Evolutionary conservation across 2,888 invertebrate species (phyloP).

Genomic region (Cordilura impudica): DNA sequence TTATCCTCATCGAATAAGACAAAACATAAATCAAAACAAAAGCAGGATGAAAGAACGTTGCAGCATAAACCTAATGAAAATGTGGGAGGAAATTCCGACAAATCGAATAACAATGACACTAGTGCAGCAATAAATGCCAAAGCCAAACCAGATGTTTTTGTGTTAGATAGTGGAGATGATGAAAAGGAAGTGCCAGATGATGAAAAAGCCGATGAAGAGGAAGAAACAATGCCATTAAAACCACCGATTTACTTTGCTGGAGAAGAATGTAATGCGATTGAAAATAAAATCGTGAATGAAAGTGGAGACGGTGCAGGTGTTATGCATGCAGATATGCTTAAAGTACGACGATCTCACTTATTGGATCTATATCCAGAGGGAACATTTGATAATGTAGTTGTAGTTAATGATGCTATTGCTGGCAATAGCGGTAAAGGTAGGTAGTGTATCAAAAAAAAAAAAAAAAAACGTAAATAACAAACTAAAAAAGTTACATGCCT

Average conservation of each 20-base stretch:
- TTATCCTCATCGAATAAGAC: conserved; percentile 61
- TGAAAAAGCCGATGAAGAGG: conserved; percentile 42
- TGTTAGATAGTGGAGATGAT: neutral
- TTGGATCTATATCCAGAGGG: conserved; percentile 79
- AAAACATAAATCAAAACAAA: conserved; percentile 51
- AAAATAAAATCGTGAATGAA: neutral
- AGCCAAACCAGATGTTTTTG: neutral
- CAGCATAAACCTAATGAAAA: neutral
- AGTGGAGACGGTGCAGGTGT: neutral
- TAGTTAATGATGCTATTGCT: conserved; percentile 25
- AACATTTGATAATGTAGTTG: conserved; percentile 62
- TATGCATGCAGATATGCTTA: conserved; percentile 59
- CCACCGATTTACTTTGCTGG: neutral
- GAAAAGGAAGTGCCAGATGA: neutral
- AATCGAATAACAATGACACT: neutral
- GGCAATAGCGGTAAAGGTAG: conserved; percentile 67
- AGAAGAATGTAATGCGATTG: neutral
- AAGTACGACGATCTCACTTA: conserved; percentile 79
- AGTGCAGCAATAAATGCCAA: neutral
- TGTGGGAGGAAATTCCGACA: neutral
- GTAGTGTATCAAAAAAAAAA: no score
- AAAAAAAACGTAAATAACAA: neutral
- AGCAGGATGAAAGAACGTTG: neutral
- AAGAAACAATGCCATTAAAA: conserved; percentile 17
- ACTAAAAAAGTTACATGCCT: neutral